These are phyloP conservation scores for Tragopan temminckii DNA, from an alignment of 2,797 vertebrate species.

Conservation along the genomic window DNA sequence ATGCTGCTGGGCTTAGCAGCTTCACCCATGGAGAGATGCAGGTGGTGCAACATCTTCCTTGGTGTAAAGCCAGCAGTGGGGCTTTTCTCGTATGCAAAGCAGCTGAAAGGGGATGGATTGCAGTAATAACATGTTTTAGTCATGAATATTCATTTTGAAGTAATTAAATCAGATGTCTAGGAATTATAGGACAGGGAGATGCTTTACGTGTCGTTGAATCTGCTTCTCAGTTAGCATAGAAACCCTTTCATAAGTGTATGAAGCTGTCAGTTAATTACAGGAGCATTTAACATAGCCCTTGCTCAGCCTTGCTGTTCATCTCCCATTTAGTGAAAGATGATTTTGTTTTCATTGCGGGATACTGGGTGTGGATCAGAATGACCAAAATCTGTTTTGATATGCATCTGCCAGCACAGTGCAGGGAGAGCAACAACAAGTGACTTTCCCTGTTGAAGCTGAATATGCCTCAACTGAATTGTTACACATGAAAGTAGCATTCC, in stretches of 20 bases:
- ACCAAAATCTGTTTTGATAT: background rate
- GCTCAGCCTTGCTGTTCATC: background rate
- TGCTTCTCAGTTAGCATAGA: background rate
- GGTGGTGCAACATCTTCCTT: background rate
- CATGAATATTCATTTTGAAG: conserved; percentile 35
- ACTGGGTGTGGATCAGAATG: background rate
- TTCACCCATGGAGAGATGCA: background rate
- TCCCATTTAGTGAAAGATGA: background rate
- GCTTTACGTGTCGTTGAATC: background rate
- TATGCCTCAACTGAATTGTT: background rate
- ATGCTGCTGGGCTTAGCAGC: background rate
- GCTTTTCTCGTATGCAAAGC: background rate
- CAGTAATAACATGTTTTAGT: background rate
- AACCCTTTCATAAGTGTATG: background rate
- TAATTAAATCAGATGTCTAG: conserved; percentile 39
- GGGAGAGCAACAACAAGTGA: background rate
- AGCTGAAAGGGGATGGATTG: background rate
- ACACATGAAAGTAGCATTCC: background rate
- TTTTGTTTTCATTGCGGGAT: background rate
- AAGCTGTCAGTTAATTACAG: background rate
- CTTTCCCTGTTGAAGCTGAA: background rate
- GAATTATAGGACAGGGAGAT: conserved; percentile 10
- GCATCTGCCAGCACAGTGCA: background rate
- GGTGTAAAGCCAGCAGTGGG: background rate
- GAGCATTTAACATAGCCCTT: background rate